These are phyloP conservation scores for Olivierus martensii DNA, from an alignment of 1,140 invertebrate genomes.

Conservation along the genomic window DNA sequence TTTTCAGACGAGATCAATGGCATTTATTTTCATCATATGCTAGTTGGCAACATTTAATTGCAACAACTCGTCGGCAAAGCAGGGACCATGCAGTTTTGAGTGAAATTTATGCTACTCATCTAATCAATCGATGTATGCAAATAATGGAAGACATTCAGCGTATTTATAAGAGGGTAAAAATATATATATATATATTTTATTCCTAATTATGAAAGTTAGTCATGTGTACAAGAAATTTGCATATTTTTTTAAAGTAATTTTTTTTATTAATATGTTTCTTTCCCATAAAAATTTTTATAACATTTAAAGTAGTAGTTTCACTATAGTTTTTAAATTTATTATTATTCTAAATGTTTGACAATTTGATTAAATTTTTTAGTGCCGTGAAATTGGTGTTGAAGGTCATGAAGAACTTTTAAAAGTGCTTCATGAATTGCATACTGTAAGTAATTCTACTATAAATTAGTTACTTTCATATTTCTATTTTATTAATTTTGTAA, in stretches of 20 bases:
- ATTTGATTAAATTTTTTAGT: conserved; percentile 42
- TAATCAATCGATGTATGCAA: conserved; percentile 63
- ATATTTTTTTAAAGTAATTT: no score
- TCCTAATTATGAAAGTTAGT: no score
- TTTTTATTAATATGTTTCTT: no score
- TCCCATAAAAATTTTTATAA: no score
- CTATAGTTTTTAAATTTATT: no score
- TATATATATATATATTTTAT: neutral
- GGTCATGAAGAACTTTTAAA: conserved; percentile 89
- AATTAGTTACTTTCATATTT: no score
- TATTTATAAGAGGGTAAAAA: conserved; percentile 64
- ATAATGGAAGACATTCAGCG: conserved; percentile 80
- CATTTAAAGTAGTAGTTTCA: no score
- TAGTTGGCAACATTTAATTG: conserved; percentile 80
- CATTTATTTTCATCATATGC: conserved; percentile 76
- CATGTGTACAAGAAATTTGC: no score
- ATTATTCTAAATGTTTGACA: no score
- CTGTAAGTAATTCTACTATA: conserved; percentile 37
- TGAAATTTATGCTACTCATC: conserved; percentile 73
- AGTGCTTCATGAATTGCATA: conserved; percentile 82
- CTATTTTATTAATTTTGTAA: no score
- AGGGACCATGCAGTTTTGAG: conserved; percentile 66
- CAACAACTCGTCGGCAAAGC: conserved; percentile 70
- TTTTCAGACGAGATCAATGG: conserved; percentile 77
- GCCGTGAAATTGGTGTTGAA: conserved; percentile 77